Conservation (phyloP, 1,140 invertebrate species). For the Bicyclus anynana region DNA sequence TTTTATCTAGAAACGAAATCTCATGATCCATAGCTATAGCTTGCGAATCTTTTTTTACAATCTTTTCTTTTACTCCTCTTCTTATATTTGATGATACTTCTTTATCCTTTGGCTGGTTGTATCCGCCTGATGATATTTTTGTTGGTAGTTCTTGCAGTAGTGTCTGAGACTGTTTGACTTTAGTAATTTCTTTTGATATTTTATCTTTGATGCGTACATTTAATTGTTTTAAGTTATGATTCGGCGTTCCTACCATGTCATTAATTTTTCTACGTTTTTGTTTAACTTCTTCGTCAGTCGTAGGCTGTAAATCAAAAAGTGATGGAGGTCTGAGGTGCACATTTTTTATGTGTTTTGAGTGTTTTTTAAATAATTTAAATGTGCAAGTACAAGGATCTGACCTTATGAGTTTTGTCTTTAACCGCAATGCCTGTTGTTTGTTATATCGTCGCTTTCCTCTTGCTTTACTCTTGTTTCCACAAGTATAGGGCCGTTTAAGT, state of each 20-base stretch:
- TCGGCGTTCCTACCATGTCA: slow-evolving; percentile 19
- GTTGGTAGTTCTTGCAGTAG: slow-evolving; percentile 21
- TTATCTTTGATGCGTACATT: slow-evolving; percentile 20
- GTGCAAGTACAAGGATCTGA: slow-evolving; percentile 54
- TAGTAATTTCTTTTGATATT: slow-evolving; percentile 17
- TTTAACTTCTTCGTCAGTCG: slow-evolving; percentile 16
- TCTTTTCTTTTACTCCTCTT: neutral
- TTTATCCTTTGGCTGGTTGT: slow-evolving; percentile 28
- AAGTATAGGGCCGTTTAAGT: too few relatives aligned
- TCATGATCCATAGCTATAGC: slow-evolving; percentile 12
- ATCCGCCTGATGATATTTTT: too few relatives aligned
- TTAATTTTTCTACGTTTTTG: slow-evolving; percentile 8
- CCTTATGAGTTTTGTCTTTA: slow-evolving; percentile 40
- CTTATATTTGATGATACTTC: slow-evolving; percentile 17
- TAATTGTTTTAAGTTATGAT: slow-evolving; percentile 18
- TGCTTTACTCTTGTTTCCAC: too few relatives aligned
- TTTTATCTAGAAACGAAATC: slow-evolving; percentile 31
- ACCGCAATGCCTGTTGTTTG: slow-evolving; percentile 30
- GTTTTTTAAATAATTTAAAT: slow-evolving; percentile 32
- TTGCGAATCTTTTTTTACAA: slow-evolving; percentile 3
- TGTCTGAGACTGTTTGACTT: slow-evolving; percentile 25
- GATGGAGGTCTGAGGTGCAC: slow-evolving; percentile 4
- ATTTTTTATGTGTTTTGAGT: slow-evolving; percentile 24
- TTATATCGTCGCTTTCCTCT: too few relatives aligned
- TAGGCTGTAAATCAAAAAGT: slow-evolving; percentile 6